Percentiles rank a stretch among this genome's conserved stretches.
Evolutionary conservation across 2,113 vertebrate genomes (phyloP).

Genomic region (Lepisosteus oculatus): DNA sequence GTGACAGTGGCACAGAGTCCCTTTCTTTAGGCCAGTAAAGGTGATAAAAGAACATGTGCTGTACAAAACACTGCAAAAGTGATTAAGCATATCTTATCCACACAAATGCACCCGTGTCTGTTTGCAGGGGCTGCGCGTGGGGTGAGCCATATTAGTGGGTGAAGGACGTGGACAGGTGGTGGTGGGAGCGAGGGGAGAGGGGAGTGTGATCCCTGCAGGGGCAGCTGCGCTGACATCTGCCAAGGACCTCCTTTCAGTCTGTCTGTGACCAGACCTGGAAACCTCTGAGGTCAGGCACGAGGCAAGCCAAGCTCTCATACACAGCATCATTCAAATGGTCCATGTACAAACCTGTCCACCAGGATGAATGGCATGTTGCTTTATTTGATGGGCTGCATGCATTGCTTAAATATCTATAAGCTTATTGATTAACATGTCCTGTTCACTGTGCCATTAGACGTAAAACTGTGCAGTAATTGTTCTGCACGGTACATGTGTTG

Average conservation of each 20-base stretch:
- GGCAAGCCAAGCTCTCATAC: not conserved
- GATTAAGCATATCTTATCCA: too few relatives aligned
- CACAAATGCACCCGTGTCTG: too few relatives aligned
- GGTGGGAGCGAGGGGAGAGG: too few relatives aligned
- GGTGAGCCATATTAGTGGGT: too few relatives aligned
- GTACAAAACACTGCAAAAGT: not conserved
- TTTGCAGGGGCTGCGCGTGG: too few relatives aligned
- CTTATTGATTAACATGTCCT: constrained; percentile 27
- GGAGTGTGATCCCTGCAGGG: too few relatives aligned
- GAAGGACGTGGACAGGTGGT: too few relatives aligned
- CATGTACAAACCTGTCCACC: constrained; percentile 7
- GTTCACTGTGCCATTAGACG: not conserved
- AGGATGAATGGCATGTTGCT: constrained; percentile 23
- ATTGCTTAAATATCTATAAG: constrained; percentile 31
- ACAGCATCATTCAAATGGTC: not conserved
- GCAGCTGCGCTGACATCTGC: too few relatives aligned
- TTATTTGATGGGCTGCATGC: constrained; percentile 26
- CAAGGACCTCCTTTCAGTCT: not conserved
- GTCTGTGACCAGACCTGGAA: constrained; percentile 12
- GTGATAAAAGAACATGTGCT: constrained; percentile 27
- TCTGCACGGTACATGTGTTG: constrained; percentile 37
- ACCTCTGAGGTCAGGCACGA: not conserved
- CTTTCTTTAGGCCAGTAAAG: constrained; percentile 26
- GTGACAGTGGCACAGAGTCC: constrained; percentile 6
- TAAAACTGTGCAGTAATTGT: constrained; percentile 37